phyloP scores from a whole-genome alignment of 2,113 vertebrate genomes.

The Hippocampus mohnikei region DNA sequence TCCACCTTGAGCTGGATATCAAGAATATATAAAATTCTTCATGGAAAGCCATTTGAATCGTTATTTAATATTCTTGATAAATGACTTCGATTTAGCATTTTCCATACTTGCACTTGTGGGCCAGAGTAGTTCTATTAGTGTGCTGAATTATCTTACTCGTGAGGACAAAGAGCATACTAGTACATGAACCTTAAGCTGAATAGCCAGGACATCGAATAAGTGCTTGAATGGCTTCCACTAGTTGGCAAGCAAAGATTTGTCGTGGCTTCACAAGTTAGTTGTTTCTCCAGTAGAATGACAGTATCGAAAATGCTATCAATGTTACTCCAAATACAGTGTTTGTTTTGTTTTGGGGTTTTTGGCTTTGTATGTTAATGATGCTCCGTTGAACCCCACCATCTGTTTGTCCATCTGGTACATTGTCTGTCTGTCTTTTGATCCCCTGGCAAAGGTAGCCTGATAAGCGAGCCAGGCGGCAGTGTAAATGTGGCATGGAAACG shows the following conservation, averaged over 20 bases:
- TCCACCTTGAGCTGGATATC: too few species aligned
- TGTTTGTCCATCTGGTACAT: slow-evolving; percentile 56
- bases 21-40: too few species aligned
- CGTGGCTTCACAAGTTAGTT: background rate
- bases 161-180: too few species aligned
- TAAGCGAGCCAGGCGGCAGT: slow-evolving; percentile 5
- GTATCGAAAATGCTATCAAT: background rate
- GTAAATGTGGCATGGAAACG: background rate
- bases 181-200: too few species aligned
- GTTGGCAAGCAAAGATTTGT: background rate
- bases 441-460: slow-evolving; percentile 13
- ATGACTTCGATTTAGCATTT: too few species aligned
- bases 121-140: too few species aligned
- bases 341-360: background rate
- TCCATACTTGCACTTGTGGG: too few species aligned
- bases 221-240: too few species aligned
- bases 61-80: too few species aligned
- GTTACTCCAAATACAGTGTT: background rate
- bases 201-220: too few species aligned
- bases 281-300: background rate
- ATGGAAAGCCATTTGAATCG: too few species aligned
- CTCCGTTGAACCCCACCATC: slow-evolving; percentile 50
- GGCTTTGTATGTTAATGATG: slow-evolving; percentile 25
- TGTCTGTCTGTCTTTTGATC: slow-evolving; percentile 34
- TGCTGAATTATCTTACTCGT: too few species aligned